A percentile compares a stretch with the other conserved stretches of the same genome.
phyloP scores from a whole-genome alignment of 2,113 vertebrate genomes.

The Steatornis caripensis region DNA sequence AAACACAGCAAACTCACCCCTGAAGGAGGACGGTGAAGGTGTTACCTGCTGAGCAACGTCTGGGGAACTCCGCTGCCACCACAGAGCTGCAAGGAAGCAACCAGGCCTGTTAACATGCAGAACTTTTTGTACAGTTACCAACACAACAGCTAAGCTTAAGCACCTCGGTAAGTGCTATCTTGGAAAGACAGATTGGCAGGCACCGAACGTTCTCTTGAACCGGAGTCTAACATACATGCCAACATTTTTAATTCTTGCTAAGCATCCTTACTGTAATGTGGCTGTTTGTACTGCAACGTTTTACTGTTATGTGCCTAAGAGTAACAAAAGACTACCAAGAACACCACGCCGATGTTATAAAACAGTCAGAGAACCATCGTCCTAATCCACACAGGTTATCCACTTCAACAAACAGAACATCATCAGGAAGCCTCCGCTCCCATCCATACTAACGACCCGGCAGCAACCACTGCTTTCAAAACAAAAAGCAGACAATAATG shows the following conservation, averaged over 20 bases:
- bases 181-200: rapidly evolving
- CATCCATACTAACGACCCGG: neutral
- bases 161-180: rapidly evolving
- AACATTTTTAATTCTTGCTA: neutral
- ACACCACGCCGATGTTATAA: neutral
- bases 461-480: neutral
- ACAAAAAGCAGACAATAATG: neutral
- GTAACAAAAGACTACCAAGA: neutral
- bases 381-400: neutral
- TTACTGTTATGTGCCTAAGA: neutral
- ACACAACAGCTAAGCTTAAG: rapidly evolving
- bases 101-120: rapidly evolving
- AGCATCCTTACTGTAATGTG: neutral
- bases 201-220: neutral
- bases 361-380: neutral
- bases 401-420: neutral
- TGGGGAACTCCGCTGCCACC: neutral
- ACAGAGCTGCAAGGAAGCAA: neutral
- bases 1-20: neutral
- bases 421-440: neutral
- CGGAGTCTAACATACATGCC: rapidly evolving
- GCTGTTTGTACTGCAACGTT: too few species aligned
- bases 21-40: rapidly evolving
- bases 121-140: too few species aligned
- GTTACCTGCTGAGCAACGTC: rapidly evolving